Conservation (phyloP, 2,888 invertebrate genomes). For the Trissoscelio sp. region DNA sequence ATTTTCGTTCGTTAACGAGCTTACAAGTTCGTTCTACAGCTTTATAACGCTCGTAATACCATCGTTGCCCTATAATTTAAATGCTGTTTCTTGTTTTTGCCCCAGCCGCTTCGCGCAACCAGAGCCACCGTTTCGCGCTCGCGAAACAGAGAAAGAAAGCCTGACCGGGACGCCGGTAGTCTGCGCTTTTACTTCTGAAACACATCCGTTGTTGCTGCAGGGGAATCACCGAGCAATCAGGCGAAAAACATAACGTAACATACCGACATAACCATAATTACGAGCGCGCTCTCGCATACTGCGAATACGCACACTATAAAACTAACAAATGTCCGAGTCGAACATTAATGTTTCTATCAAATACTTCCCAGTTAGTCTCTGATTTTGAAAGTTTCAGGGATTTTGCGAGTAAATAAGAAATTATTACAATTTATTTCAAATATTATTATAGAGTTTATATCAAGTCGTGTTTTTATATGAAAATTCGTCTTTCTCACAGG, state of each 20-base stretch:
- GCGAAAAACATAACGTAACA: constrained; percentile 60
- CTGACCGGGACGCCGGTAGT: constrained; percentile 45
- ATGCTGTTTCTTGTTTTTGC: constrained; percentile 70
- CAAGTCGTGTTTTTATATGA: too few species aligned
- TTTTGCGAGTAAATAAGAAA: too few species aligned
- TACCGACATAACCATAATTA: constrained; percentile 57
- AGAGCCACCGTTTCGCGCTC: constrained; percentile 64
- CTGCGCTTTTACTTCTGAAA: constrained; percentile 60
- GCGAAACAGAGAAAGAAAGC: constrained; percentile 42
- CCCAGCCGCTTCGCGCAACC: constrained; percentile 46
- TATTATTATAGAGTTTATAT: too few species aligned
- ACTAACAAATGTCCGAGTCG: constrained; percentile 13
- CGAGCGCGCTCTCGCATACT: constrained; percentile 32
- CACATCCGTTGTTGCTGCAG: constrained; percentile 57
- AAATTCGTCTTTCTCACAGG: too few species aligned
- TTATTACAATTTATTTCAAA: too few species aligned
- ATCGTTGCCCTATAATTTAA: constrained; percentile 72
- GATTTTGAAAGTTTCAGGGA: too few species aligned
- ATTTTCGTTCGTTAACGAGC: constrained; percentile 77
- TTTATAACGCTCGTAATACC: constrained; percentile 74
- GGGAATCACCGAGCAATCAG: constrained; percentile 65
- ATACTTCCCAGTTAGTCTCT: too few species aligned
- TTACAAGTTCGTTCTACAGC: constrained; percentile 71
- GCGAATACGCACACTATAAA: constrained; percentile 6
- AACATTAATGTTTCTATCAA: constrained; percentile 22